Conservation (phyloP, 1,140 invertebrate genomes). For the Procambarus virginalis region DNA sequence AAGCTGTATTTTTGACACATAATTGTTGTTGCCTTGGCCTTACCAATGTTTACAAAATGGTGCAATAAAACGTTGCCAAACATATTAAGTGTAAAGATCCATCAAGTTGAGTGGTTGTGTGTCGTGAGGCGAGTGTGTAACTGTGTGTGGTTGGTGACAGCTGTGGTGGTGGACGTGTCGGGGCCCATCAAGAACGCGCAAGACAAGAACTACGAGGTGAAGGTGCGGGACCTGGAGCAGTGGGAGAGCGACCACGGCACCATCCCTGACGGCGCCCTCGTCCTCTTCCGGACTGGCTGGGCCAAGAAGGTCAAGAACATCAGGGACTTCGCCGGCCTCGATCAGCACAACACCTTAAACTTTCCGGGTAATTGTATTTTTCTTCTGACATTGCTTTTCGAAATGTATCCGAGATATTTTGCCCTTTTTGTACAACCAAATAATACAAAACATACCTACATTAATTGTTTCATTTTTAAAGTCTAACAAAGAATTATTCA, state of each 20-base stretch:
- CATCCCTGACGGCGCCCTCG: constrained; percentile 73
- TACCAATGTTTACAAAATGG: too few relatives aligned
- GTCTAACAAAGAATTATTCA: neutral
- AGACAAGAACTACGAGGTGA: constrained; percentile 43
- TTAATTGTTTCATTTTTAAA: neutral
- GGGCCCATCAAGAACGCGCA: neutral
- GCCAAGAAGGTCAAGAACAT: constrained; percentile 57
- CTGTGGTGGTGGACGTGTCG: constrained; percentile 50
- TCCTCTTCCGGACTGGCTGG: constrained; percentile 79
- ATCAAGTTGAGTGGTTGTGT: too few relatives aligned
- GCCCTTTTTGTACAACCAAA: neutral
- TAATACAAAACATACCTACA: too few relatives aligned
- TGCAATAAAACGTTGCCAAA: too few relatives aligned
- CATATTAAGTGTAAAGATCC: too few relatives aligned
- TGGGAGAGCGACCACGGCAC: constrained; percentile 75
- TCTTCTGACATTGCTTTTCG: neutral
- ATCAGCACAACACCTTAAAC: constrained; percentile 25
- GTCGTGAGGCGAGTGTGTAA: too few relatives aligned
- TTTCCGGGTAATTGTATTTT: constrained; percentile 27
- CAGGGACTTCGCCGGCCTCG: constrained; percentile 13
- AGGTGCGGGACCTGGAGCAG: constrained; percentile 25
- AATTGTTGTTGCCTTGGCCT: too few relatives aligned
- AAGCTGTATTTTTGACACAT: too few relatives aligned
- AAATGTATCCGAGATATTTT: neutral
- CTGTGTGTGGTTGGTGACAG: constrained; percentile 1